phyloP scores from a whole-genome alignment of 2,797 vertebrate species.

The Coreius guichenoti region DNA sequence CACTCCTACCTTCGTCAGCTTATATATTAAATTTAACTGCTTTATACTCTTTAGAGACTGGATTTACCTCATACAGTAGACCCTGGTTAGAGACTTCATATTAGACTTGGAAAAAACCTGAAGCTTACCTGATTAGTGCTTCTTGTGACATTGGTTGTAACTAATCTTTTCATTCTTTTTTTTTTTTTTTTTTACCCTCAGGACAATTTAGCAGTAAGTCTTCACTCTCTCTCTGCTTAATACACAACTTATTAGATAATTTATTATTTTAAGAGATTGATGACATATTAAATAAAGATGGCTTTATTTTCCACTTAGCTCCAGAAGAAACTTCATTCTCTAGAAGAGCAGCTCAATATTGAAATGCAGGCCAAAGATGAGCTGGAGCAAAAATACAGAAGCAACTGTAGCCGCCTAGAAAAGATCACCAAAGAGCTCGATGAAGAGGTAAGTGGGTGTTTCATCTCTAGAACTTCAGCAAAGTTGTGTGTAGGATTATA shows the following conservation, averaged over 20 bases:
- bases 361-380: conserved; percentile 94
- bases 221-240: not conserved
- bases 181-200: conserved; percentile 71
- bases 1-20: not conserved
- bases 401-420: conserved; percentile 85
- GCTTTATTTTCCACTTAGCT: conserved; percentile 78
- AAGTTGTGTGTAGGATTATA: not conserved
- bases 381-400: conserved; percentile 87
- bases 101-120: not conserved
- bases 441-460: conserved; percentile 85
- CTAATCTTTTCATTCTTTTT: not conserved
- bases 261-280: not conserved
- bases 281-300: not conserved
- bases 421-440: conserved; percentile 94
- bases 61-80: not conserved
- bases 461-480: not conserved
- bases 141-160: conserved; percentile 19
- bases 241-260: not conserved
- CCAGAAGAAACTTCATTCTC: conserved; percentile 88
- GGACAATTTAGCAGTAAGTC: conserved; percentile 78
- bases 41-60: not conserved
- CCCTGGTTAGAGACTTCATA: not conserved
- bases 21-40: not conserved
- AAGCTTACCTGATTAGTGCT: not conserved
- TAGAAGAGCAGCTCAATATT: conserved; percentile 90